Percentiles rank a stretch among this genome's conserved stretches.
These are phyloP conservation scores for Fragum sueziense DNA, from an alignment of 2,888 invertebrate genomes.

Conservation along the genomic window DNA sequence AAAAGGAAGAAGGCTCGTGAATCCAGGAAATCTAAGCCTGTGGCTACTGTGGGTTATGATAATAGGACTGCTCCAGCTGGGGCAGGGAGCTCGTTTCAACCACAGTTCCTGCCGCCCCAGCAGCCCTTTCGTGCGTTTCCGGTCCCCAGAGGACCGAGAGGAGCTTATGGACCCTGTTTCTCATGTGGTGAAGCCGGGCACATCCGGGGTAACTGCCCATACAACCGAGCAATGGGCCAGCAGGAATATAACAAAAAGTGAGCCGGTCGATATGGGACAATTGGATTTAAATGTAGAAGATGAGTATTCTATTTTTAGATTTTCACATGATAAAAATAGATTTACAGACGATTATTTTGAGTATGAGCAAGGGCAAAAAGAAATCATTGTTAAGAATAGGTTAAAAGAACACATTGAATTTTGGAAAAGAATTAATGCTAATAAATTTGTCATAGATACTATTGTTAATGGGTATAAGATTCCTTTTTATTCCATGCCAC, in stretches of 20 bases:
- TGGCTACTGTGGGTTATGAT: background rate
- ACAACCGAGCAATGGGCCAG: background rate
- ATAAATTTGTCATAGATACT: conserved; percentile 15
- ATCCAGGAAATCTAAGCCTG: background rate
- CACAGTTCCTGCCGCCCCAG: background rate
- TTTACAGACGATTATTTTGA: conserved; percentile 40
- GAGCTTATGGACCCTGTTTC: background rate
- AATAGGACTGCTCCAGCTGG: background rate
- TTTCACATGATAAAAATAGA: conserved; percentile 4
- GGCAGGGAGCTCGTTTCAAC: background rate
- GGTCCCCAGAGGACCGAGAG: background rate
- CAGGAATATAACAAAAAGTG: background rate
- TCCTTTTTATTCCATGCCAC: conserved; percentile 1
- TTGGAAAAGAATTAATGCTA: conserved; percentile 7
- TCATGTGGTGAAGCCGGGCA: background rate
- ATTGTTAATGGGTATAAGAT: conserved; percentile 19
- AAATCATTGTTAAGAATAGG: conserved; percentile 30
- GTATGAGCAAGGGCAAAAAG: conserved; percentile 37
- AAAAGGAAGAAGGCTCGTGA: conserved; percentile 12
- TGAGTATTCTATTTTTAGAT: conserved; percentile 21
- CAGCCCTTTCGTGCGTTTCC: background rate
- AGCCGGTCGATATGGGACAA: background rate
- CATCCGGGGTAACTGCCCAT: background rate
- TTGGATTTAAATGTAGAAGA: background rate
- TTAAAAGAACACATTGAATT: conserved; percentile 22